Conservation (phyloP, 2,113 vertebrate species). For the Candoia aspera region DNA sequence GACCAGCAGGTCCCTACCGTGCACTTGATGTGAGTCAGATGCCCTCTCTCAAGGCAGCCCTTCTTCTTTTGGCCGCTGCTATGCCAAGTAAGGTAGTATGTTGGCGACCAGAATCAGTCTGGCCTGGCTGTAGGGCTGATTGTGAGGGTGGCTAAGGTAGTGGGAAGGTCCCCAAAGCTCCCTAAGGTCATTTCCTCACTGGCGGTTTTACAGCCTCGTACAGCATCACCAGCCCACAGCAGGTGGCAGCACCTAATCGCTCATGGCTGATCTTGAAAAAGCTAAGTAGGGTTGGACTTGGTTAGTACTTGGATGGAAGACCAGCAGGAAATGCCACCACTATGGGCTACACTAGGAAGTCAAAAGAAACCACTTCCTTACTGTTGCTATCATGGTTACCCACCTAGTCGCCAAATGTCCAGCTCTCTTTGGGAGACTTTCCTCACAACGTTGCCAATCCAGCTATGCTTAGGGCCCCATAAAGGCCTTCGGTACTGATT, state of each 20-base stretch:
- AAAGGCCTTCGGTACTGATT: not conserved
- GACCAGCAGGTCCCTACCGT: not conserved
- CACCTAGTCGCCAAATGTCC: too few relatives aligned
- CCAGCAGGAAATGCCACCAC: not conserved
- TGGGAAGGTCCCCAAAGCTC: not conserved
- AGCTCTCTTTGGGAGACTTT: too few relatives aligned
- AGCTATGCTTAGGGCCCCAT: too few relatives aligned
- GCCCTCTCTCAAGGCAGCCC: not conserved
- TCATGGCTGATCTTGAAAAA: not conserved
- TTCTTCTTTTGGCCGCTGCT: not conserved
- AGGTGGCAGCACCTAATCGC: not conserved
- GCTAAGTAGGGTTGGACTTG: not conserved
- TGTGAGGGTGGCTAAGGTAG: not conserved
- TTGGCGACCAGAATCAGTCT: not conserved
- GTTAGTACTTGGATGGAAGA: not conserved
- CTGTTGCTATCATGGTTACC: too few relatives aligned
- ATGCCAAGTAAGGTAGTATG: not conserved
- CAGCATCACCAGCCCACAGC: not conserved
- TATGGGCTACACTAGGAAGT: not conserved
- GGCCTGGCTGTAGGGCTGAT: not conserved
- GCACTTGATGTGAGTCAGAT: not conserved
- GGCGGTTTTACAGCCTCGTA: not conserved
- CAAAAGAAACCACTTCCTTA: not conserved
- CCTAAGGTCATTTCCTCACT: not conserved
- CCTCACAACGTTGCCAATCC: too few relatives aligned